Evolutionary conservation across 2,113 vertebrate genomes (phyloP), one percentile per base, ranked within the genome.

Genomic region (Phycodurus eques): DNA sequence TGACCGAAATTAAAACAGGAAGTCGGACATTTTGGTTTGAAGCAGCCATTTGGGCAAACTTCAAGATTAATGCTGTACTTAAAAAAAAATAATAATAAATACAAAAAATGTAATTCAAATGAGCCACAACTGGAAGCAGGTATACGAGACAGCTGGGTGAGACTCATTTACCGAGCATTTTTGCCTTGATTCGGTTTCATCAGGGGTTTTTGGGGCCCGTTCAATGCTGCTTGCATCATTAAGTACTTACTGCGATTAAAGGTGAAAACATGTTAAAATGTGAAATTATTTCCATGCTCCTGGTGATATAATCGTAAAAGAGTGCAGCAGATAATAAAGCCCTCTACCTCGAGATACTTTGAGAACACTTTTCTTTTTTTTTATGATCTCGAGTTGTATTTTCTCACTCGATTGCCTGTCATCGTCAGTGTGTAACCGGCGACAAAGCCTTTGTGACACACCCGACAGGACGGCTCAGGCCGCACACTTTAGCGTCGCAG

Each of bases 361-460:
- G 14, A 61, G 33, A 61, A 33, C 15, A 15, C 22, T 67, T 66
- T 22, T 42, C 31, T 33, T 61, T 57, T 17, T 67, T 74, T 67
- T 70, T 62, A 43, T 64, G 76, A 79, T 76, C 62, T n/a, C 2
- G 51, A 44, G 39, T 76, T 56, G 4, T 46, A 27, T 47, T 81
- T 35, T 54, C 82, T 77, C 77, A 14, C 68, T 43, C 77, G 78
- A 65, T 71, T 78, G 72, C 80, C 67, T 86, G 82, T 88, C 87
- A 74, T 47, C 15, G 68, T 71, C 35, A 47, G 66, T 75, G 82
- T 54, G 74, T 71, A 73, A 54, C 54, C 76, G 68, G 68, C 78
- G 43, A 33, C 64, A 78, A 73, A 85, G 67, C 76, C 68, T 82
- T 85, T 79, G 74, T 82, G 87, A 85, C 86, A 78, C 31, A 19